Percentiles rank a stretch among this genome's conserved stretches.
These are phyloP conservation scores for Orthonyx spaldingii DNA, from an alignment of 2,113 vertebrate species.

Conservation along the genomic window DNA sequence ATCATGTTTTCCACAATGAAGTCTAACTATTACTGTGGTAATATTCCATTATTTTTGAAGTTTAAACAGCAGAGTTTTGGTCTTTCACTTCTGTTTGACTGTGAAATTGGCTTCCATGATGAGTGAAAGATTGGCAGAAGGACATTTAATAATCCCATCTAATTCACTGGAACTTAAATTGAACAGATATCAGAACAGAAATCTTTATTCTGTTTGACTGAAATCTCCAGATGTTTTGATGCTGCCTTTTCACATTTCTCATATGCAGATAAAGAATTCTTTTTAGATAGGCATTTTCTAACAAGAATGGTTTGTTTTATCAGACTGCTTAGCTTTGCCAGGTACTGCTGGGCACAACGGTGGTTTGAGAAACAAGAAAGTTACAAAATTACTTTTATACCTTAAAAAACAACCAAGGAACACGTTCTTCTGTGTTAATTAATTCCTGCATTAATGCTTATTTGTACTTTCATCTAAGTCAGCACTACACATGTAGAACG, in stretches of 20 bases:
- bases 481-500: not conserved
- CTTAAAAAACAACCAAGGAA: not conserved
- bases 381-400: not conserved
- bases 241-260: not conserved
- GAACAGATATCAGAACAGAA: not conserved
- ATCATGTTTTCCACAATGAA: not conserved
- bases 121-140: not conserved
- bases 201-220: not conserved
- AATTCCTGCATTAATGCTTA: not conserved
- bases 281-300: not conserved
- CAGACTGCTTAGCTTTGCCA: not conserved
- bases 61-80: not conserved
- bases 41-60: not conserved
- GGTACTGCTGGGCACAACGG: not conserved
- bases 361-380: not conserved
- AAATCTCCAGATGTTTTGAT: not conserved
- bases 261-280: not conserved
- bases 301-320: not conserved
- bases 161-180: not conserved
- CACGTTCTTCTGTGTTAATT: not conserved
- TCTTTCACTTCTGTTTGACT: not conserved
- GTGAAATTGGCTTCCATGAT: not conserved
- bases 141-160: not conserved
- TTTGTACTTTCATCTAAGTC: not conserved
- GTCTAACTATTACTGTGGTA: not conserved